A percentile compares a stretch with the other conserved stretches of the same genome.
Evolutionary conservation across 2,888 invertebrate genomes (phyloP).

Genomic region (Xiphydria camelus): DNA sequence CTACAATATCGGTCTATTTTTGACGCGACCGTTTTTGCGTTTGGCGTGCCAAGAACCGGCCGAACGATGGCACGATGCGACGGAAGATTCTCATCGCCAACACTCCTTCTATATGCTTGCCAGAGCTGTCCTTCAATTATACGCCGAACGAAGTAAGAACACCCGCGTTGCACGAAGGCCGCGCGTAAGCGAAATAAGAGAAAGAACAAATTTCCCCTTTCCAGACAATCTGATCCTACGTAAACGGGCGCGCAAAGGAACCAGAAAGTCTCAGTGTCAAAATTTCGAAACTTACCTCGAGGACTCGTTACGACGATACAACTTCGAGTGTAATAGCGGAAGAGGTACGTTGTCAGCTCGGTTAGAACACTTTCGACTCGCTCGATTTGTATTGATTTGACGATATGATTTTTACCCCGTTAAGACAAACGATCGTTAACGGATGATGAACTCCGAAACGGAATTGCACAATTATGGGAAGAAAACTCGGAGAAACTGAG

Average conservation of each 20-base stretch:
- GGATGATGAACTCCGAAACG: constrained; percentile 20
- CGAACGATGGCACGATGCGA: constrained; percentile 60
- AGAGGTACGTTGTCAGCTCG: no score
- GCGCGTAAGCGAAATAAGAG: no score
- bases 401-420: no score
- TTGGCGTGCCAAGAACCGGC: constrained; percentile 72
- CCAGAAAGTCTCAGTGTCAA: constrained; percentile 47
- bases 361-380: no score
- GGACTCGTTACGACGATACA: constrained; percentile 43
- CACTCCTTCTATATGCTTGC: constrained; percentile 50
- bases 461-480: constrained; percentile 37
- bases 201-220: no score
- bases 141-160: constrained; percentile 63
- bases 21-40: constrained; percentile 70
- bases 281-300: constrained; percentile 43
- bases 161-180: no score
- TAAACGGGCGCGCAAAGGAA: constrained; percentile 46
- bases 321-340: constrained; percentile 26
- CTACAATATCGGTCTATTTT: constrained; percentile 55
- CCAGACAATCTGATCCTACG: no score
- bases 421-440: no score
- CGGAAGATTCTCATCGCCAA: constrained; percentile 57
- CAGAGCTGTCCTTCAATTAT: constrained; percentile 67
- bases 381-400: no score
- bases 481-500: constrained; percentile 33